A percentile compares a stretch with the other conserved stretches of the same genome.
phyloP scores from a whole-genome alignment of 2,113 vertebrate species.

The Corynorhinus townsendii region DNA sequence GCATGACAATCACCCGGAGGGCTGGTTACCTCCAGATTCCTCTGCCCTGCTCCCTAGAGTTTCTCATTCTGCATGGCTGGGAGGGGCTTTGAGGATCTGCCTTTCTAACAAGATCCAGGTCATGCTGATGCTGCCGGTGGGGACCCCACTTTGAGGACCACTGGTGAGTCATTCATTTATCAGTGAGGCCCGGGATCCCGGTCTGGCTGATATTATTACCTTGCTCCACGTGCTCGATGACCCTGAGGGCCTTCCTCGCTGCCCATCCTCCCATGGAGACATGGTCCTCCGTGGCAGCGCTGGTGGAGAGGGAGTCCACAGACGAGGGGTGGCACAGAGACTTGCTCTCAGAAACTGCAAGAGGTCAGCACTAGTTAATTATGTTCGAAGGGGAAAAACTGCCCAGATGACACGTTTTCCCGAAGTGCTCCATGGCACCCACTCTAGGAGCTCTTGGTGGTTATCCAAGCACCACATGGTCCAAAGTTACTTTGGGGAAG shows the following conservation, averaged over 20 bases:
- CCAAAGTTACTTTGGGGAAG: neutral
- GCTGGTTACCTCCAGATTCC: neutral
- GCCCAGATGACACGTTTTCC: neutral
- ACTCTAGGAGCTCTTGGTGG: neutral
- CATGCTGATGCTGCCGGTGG: fast-evolving
- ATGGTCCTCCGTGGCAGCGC: slow-evolving; percentile 96
- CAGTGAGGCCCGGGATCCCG: neutral
- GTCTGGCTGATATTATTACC: slow-evolving; percentile 81
- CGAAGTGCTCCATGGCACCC: neutral
- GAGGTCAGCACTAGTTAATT: slow-evolving; percentile 45
- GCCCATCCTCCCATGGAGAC: slow-evolving; percentile 99
- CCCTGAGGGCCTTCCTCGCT: slow-evolving; percentile 94
- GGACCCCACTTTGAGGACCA: neutral
- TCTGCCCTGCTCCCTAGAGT: neutral
- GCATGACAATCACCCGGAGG: neutral
- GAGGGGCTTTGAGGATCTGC: neutral
- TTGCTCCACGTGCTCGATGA: slow-evolving; percentile 96
- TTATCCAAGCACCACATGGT: neutral
- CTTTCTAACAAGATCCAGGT: neutral
- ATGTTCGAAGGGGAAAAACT: neutral
- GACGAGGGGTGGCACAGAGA: slow-evolving; percentile 96
- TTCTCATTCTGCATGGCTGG: neutral
- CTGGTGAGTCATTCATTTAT: fast-evolving
- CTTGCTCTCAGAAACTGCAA: slow-evolving; percentile 97
- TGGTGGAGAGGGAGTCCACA: slow-evolving; percentile 98